These are phyloP conservation scores for Leucopsar rothschildi DNA, from an alignment of 2,113 vertebrate species.

Conservation along the genomic window DNA sequence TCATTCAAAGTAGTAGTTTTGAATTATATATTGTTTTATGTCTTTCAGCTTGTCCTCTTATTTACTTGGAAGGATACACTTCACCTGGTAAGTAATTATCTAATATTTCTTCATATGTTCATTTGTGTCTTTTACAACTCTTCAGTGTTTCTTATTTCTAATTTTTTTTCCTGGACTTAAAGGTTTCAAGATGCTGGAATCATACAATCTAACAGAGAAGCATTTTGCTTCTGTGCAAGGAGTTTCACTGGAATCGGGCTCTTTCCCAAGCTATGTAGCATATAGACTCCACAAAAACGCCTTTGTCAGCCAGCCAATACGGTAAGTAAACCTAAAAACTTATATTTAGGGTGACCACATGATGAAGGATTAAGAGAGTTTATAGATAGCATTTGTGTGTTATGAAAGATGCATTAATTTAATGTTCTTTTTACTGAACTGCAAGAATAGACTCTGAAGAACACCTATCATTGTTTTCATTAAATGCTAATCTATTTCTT, in stretches of 20 bases:
- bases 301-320: constrained; percentile 84
- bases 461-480: background rate
- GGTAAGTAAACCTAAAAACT: constrained; percentile 72
- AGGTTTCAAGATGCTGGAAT: constrained; percentile 98
- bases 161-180: background rate
- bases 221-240: constrained; percentile 85
- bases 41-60: constrained; percentile 89
- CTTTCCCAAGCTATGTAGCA: constrained; percentile 89
- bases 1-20: background rate
- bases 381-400: background rate
- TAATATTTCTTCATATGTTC: background rate
- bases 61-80: constrained; percentile 95
- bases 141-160: background rate
- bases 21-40: background rate
- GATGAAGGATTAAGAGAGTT: background rate
- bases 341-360: background rate
- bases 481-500: background rate
- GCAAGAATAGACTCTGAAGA: background rate
- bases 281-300: constrained; percentile 93
- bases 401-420: background rate
- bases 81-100: constrained; percentile 84
- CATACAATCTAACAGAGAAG: constrained; percentile 94
- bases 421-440: background rate
- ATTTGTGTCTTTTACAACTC: background rate
- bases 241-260: constrained; percentile 92